These are phyloP conservation scores for Drosophila anceps DNA, from an alignment of 2,888 invertebrate species.

Conservation along the genomic window DNA sequence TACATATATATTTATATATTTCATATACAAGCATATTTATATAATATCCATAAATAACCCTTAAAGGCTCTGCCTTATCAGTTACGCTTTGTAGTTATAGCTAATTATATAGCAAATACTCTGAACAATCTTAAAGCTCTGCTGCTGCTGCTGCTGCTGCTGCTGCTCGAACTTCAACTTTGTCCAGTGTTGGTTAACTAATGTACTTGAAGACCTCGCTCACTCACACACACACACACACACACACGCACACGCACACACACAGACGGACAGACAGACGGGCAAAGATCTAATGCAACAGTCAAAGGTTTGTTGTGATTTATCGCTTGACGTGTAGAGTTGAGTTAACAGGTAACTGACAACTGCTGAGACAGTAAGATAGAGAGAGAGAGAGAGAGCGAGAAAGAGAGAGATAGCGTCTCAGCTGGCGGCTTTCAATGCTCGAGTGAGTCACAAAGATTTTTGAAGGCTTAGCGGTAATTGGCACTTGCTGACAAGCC, in stretches of 20 bases:
- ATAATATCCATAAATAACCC: not conserved
- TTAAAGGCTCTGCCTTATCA: not conserved
- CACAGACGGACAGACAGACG: not conserved
- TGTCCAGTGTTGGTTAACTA: conserved; percentile 7
- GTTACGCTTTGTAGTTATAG: not conserved
- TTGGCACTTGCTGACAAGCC: conserved; percentile 63
- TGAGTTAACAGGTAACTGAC: conserved; percentile 29
- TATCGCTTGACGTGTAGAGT: conserved; percentile 27
- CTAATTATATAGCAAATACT: conserved; percentile 1
- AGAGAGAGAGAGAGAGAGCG: not conserved
- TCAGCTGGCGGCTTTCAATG: conserved; percentile 55
- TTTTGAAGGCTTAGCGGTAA: conserved; percentile 57
- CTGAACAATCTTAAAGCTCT: not conserved
- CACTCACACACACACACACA: not conserved
- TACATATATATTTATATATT: not conserved
- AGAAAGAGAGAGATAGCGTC: not conserved
- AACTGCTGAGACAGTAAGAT: not conserved
- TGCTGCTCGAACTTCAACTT: conserved; percentile 3
- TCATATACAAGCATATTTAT: not conserved
- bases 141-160: not conserved
- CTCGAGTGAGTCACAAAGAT: conserved; percentile 62
- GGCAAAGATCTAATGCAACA: not conserved
- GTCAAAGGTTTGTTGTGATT: conserved; percentile 23
- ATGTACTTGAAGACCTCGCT: not conserved
- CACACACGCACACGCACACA: not conserved